A percentile compares a stretch with the other conserved stretches of the same genome.
Conservation (phyloP, 2,113 vertebrate genomes). For the Myocastor coypus region DNA sequence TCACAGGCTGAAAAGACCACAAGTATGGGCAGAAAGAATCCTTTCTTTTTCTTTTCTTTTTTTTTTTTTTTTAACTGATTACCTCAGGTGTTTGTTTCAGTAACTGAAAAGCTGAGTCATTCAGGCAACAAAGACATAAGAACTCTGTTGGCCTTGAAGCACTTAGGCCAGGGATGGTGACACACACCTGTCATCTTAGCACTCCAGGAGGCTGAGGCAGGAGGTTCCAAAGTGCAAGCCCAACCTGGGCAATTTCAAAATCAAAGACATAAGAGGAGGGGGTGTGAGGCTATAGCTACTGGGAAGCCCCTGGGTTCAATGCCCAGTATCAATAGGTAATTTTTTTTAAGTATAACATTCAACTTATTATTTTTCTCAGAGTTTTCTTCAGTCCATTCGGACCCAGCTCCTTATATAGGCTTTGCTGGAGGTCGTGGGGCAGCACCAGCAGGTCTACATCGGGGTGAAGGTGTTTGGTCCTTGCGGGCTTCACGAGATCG, state of each 20-base stretch:
- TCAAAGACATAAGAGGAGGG: background rate
- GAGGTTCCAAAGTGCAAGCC: background rate
- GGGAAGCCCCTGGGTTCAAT: background rate
- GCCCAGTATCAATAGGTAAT: background rate
- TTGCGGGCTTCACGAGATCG: too few species aligned
- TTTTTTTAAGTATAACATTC: too few species aligned
- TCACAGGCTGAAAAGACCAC: background rate
- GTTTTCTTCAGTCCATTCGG: too few species aligned
- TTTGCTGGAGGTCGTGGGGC: too few species aligned
- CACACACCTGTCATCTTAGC: background rate
- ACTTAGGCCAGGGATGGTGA: background rate
- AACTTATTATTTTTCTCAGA: too few species aligned
- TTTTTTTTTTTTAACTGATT: background rate
- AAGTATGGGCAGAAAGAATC: background rate
- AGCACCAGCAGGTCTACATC: too few species aligned
- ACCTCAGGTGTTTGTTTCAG: background rate
- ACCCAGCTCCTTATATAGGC: too few species aligned
- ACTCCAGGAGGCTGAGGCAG: background rate
- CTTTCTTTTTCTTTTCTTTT: background rate
- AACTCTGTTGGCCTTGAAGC: background rate
- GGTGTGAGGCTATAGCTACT: too few species aligned
- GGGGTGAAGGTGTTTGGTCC: too few species aligned
- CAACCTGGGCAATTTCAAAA: background rate
- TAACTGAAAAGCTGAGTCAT: background rate
- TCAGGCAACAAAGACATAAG: background rate